Evolutionary conservation across 1,140 invertebrate genomes (phyloP), one percentile per base, ranked within the genome.

Genomic region (Luehdorfia chinensis): DNA sequence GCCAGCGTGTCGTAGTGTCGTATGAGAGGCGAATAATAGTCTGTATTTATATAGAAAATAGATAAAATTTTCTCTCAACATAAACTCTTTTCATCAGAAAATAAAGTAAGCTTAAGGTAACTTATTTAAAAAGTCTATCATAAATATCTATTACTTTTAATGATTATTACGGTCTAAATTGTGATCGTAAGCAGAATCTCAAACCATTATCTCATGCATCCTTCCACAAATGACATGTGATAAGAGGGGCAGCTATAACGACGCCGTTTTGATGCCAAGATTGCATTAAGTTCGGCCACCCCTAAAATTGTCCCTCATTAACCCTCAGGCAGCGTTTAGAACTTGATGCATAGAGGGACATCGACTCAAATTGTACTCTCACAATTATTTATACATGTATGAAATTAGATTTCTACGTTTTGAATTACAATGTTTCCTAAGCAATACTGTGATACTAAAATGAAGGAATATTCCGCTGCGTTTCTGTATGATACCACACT

Each of bases 231-330:
- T 30, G 23, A 43, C 25, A 43, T 25, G 15, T 43, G 39, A 43
- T 43, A 43, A 43, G 39, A 28, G 14, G 16, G 39, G 25, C 39
- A 37, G 18, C 34, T 37, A 37, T 37, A 37, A 37, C 34, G 34
- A 37, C 34, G 39, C 8, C 23, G 27, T 43, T 30, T 28, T 43
- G 39, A 30, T 43, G 39, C 21, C 39, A 43, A 43, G 39, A 43
- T 43, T 43, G 39, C 39, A 43, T 43, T 43, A 43, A 43, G 39
- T 43, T 43, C 39, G 39, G 27, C 27, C 39, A 43, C 25, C 39
- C 39, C 39, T 43, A 30, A 43, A 43, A 43, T 43, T 43, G 39
- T 43, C 39, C 39, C 39, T 43, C 25, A 43, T 43, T 43, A 43
- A 43, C 39, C 39, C 39, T 43, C 14, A 15, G 39, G 25, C 39